Conservation (phyloP, 2,797 vertebrate genomes). For the Amphiprion clarkii region DNA sequence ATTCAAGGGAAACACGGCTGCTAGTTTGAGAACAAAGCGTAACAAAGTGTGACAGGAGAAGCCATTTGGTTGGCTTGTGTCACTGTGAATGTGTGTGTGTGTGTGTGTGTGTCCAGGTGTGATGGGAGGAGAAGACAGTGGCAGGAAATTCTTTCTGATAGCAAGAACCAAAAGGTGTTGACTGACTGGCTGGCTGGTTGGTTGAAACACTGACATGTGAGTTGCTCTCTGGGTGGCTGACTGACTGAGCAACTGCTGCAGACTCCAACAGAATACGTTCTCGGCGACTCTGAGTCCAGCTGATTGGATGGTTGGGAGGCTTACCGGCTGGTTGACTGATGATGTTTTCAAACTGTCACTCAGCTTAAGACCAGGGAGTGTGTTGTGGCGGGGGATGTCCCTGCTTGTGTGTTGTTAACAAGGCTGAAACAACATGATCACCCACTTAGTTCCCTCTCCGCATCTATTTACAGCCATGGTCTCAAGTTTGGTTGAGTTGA, state of each 20-base stretch:
- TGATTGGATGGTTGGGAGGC: conserved; percentile 31
- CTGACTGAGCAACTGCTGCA: conserved; percentile 43
- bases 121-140: conserved; percentile 63
- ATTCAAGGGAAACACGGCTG: conserved; percentile 33
- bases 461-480: conserved; percentile 50
- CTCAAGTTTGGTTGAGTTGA: not conserved
- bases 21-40: conserved; percentile 55
- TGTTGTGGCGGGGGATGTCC: conserved; percentile 21
- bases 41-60: conserved; percentile 61
- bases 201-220: conserved; percentile 30
- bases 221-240: conserved; percentile 55
- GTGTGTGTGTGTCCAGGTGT: conserved; percentile 67
- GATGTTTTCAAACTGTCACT: conserved; percentile 67
- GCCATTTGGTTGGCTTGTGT: conserved; percentile 65
- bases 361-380: conserved; percentile 32
- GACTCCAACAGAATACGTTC: conserved; percentile 17
- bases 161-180: conserved; percentile 75
- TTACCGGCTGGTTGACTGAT: conserved; percentile 42
- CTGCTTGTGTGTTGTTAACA: conserved; percentile 65
- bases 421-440: conserved; percentile 80
- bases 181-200: conserved; percentile 54
- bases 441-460: conserved; percentile 71
- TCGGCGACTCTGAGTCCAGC: not conserved
- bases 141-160: conserved; percentile 72
- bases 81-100: conserved; percentile 32